These are phyloP conservation scores for Drosophila saltans DNA, from an alignment of 1,140 invertebrate species.

Conservation along the genomic window DNA sequence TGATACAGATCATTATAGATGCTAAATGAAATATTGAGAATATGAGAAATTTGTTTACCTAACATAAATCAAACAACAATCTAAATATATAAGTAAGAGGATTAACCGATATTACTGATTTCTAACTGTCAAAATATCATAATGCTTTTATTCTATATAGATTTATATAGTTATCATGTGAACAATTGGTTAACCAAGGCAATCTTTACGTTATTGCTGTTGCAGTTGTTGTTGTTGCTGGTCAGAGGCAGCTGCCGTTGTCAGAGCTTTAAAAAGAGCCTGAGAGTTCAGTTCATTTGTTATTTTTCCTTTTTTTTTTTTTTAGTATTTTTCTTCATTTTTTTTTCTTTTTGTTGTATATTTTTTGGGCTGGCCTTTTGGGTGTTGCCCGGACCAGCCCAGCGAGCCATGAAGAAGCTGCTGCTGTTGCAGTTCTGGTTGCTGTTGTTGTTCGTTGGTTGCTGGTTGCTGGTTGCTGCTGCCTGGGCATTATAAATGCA, in stretches of 20 bases:
- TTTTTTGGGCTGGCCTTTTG: constrained; percentile 65
- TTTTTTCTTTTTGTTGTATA: constrained; percentile 15
- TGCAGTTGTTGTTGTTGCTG: constrained; percentile 37
- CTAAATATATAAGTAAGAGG: no score
- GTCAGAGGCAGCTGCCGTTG: constrained; percentile 27
- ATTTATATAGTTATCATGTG: not conserved
- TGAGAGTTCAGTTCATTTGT: constrained; percentile 55
- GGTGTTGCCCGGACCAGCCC: constrained; percentile 71
- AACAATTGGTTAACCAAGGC: constrained; percentile 12
- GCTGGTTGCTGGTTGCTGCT: not conserved
- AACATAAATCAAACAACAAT: no score
- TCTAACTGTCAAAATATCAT: not conserved
- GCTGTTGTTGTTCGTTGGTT: constrained; percentile 13
- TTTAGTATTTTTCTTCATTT: constrained; percentile 22
- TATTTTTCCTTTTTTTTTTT: constrained; percentile 56
- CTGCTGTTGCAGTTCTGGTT: constrained; percentile 31
- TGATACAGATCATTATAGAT: no score
- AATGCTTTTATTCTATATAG: not conserved
- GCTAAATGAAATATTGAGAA: no score
- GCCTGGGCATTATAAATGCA: constrained; percentile 72
- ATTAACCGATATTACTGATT: not conserved
- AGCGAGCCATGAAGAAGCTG: constrained; percentile 78
- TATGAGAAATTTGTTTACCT: no score
- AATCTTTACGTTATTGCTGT: constrained; percentile 32
- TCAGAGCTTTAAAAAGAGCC: constrained; percentile 32